A percentile compares a stretch with the other conserved stretches of the same genome.
Conservation (phyloP, 2,797 vertebrate species). For the Rhynchotus rufescens region DNA sequence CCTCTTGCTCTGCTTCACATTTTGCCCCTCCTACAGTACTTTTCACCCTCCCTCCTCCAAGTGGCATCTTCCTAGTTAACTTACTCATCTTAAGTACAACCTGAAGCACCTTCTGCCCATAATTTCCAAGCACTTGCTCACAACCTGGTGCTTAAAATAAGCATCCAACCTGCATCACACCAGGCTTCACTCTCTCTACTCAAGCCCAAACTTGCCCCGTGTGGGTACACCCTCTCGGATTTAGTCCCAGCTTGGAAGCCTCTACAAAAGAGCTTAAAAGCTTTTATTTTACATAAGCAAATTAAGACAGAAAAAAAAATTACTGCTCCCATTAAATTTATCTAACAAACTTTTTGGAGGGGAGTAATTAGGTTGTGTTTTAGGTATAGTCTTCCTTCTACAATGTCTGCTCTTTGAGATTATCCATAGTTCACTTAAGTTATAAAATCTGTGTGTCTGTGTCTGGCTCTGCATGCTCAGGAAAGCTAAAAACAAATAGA, state of each 20-base stretch:
- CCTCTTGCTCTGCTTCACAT: background rate
- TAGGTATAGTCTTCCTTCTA: background rate
- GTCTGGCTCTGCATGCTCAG: background rate
- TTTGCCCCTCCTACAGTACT: no score
- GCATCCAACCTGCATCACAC: background rate
- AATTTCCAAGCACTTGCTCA: background rate
- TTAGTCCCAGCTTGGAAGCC: background rate
- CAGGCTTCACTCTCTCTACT: background rate
- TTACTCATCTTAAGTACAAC: background rate
- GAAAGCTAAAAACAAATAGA: background rate
- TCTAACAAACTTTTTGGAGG: background rate
- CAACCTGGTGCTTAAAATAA: background rate
- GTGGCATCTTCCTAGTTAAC: fast-evolving
- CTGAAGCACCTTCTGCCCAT: background rate
- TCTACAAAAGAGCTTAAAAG: background rate
- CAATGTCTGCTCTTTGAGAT: background rate
- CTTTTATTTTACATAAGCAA: background rate
- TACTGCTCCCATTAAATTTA: background rate
- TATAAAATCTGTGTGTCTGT: background rate
- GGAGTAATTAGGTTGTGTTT: background rate
- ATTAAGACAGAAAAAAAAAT: background rate
- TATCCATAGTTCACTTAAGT: background rate
- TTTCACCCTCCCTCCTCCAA: background rate
- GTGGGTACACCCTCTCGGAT: background rate
- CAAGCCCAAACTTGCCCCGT: background rate